Evolutionary conservation across 2,888 invertebrate genomes (phyloP), one percentile per base, ranked within the genome.

Genomic region (Lepidochrysops patricia): DNA sequence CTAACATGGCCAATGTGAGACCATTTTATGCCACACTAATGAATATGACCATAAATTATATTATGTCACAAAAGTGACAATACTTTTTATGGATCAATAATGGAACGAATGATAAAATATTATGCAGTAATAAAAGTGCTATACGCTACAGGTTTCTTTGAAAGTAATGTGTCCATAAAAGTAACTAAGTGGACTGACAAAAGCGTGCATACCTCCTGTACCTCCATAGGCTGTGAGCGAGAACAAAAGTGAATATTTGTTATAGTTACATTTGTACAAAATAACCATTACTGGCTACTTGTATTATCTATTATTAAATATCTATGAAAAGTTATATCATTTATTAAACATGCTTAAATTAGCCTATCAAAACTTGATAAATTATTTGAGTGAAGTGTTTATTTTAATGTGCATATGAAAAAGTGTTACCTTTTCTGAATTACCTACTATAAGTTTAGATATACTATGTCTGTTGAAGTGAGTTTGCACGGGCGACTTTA

Each of bases 211-310:
- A 94, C 93, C 91, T 93, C 93, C 83, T 93, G 93, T 43, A 94
- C 93, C 77, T 93, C 93, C 92, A 92, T 84, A 65, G 93, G 93
- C 93, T 93, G 89, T 67, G 73, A 60, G 71, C 71, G 67, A 65
- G 65, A 69, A 72, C 69, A 72, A 65, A 61, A 65, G 63, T 52
- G 35, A 64, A 19, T 1, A 57, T 50, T 61, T 58, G 60, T 62
- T 48, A 64, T 62, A 61, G 48, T 25, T 35, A 26, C 58, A 49
- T 12, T 13, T 13, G 25, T 29, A 29, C n/a, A 34, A 13, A 7
- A 34, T 3, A 6, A 12, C 12, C 34, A 34, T 34, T 34, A 34
- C n/a, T 34, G n/a, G 9, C n/a, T 34, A 34, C n/a, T 34, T n/a
- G n/a, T 34, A n/a, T 1, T 29, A n/a, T n/a, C n/a, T n/a, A n/a